Conservation (phyloP, 2,888 invertebrate genomes). For the Pterostichus madidus region DNA sequence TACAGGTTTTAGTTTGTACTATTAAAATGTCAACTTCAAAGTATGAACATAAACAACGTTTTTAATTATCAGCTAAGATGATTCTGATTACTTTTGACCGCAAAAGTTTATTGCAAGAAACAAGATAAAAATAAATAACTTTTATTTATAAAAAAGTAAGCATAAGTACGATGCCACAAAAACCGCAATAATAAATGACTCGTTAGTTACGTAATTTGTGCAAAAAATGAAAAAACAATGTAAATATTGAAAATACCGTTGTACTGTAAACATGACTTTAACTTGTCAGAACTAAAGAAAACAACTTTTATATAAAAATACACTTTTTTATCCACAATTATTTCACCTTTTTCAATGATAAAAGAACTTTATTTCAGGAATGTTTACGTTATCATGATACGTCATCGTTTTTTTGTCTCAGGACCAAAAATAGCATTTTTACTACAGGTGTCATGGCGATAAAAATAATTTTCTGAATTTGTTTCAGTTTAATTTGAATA, state of each 20-base stretch:
- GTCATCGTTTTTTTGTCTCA: too few species aligned
- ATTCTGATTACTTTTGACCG: background rate
- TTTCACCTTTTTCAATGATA: too few species aligned
- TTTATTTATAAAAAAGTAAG: background rate
- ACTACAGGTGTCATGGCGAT: too few species aligned
- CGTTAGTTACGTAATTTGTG: background rate
- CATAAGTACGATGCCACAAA: background rate
- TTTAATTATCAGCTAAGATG: background rate
- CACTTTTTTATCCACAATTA: too few species aligned
- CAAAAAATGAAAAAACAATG: background rate
- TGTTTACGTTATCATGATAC: too few species aligned
- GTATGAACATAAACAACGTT: background rate
- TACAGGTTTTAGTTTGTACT: background rate
- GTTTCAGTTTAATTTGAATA: too few species aligned
- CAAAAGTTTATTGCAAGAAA: background rate
- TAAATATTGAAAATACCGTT: constrained; percentile 4
- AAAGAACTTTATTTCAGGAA: too few species aligned
- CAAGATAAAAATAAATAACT: too few species aligned
- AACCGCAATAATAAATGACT: constrained; percentile 14
- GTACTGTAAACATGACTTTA: background rate
- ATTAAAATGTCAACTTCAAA: background rate
- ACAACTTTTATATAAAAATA: too few species aligned
- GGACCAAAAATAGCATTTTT: too few species aligned
- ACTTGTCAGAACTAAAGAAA: too few species aligned
- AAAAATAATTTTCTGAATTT: too few species aligned